Evolutionary conservation across 2,888 invertebrate genomes (phyloP), one percentile per base, ranked within the genome.

Genomic region (Seira ritae): DNA sequence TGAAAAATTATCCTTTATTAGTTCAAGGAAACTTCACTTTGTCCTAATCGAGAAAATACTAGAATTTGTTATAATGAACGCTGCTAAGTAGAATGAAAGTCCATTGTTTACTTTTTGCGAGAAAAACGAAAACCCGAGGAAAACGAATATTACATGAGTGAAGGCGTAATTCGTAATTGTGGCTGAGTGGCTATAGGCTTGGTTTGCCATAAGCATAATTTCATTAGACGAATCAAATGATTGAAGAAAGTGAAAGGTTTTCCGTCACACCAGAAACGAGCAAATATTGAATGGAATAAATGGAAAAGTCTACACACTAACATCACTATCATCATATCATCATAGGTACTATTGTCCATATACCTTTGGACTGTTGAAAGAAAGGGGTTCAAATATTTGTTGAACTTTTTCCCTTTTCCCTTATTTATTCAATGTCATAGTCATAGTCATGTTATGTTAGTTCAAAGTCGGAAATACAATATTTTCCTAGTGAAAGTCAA

Each of bases 201-300:
- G 50, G 50, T 50, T 50, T n/a, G 50, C 50, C 17, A n/a, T n/a
- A n/a, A 15, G 50, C 50, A n/a, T n/a, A 50, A 50, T 50, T 50
- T 12, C 12, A 50, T 50, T 12, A 50, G 17, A 50, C 50, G 17
- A 50, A 50, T 50, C 15, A 50, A 50, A 15, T 50, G 15, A 50
- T 50, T 50, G 50, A 50, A 50, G 50, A 50, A 50, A 50, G 12
- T 50, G 50, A 15, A 50, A 15, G 50, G 12, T 12, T n/a, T 50
- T n/a, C n/a, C 50, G 50, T 50, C 15, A 8, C 12, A 50, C 50
- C 50, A n/a, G 2, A 50, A n/a, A 50, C 17, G 50, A 50, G 50
- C 15, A 50, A 50, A 50, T 50, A 50, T 50, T 50, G 12, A 50
- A 50, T 12, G 15, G 17, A 50, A n/a, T 50, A 50, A 50, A 50